Percentiles rank a stretch among this genome's conserved stretches.
Evolutionary conservation across 1,140 invertebrate species (phyloP).

Genomic region (Drosophila tani): DNA sequence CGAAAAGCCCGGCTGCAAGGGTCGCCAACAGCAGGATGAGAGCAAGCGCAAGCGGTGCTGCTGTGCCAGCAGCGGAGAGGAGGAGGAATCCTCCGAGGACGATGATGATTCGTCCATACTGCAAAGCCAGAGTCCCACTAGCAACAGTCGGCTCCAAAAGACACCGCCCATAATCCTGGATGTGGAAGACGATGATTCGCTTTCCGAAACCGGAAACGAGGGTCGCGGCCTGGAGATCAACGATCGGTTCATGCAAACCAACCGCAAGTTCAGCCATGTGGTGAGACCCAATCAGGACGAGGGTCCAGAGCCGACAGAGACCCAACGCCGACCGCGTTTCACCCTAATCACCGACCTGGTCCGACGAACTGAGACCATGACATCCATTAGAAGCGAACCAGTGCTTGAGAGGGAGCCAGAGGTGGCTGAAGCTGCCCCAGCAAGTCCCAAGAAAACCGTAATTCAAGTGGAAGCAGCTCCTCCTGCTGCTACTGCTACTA

Average conservation of each 20-base stretch:
- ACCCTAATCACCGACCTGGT: conserved; percentile 72
- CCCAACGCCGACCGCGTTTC: conserved; percentile 52
- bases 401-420: neutral
- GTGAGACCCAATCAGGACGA: conserved; percentile 42
- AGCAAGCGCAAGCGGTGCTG: neutral
- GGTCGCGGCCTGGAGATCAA: conserved; percentile 60
- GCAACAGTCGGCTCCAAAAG: conserved; percentile 24
- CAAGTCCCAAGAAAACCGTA: conserved; percentile 31
- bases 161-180: conserved; percentile 67
- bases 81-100: conserved; percentile 23
- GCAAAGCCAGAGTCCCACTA: neutral
- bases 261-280: conserved; percentile 71
- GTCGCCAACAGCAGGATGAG: neutral
- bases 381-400: neutral
- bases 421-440: neutral
- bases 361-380: conserved; percentile 4
- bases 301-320: conserved; percentile 11
- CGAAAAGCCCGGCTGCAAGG: neutral
- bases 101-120: conserved; percentile 25
- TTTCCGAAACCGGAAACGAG: conserved; percentile 32
- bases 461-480: neutral
- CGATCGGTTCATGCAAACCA: conserved; percentile 65
- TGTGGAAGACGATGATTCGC: conserved; percentile 57
- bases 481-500: neutral
- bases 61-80: conserved; percentile 28